Conservation (phyloP, 2,888 invertebrate genomes). For the Ophonus ardosiacus region DNA sequence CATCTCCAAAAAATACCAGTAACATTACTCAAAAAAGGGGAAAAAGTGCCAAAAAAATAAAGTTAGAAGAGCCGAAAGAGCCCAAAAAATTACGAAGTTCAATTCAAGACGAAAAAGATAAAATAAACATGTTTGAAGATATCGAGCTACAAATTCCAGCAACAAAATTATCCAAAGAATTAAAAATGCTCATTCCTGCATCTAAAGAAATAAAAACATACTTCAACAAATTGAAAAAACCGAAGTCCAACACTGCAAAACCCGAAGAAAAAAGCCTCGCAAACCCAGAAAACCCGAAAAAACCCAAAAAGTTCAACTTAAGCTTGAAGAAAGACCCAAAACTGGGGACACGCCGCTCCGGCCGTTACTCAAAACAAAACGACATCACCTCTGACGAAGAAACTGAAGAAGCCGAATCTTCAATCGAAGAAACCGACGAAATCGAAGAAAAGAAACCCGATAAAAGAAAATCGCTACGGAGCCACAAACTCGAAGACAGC, state of each 20-base stretch:
- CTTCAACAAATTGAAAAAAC: neutral
- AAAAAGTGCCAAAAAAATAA: neutral
- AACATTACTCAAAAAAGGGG: too few relatives aligned
- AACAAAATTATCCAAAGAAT: neutral
- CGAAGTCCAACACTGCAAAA: neutral
- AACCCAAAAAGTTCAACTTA: neutral
- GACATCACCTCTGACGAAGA: neutral
- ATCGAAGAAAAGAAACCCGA: neutral
- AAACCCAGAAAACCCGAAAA: neutral
- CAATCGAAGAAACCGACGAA: neutral
- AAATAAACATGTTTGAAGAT: neutral
- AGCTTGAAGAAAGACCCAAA: conserved; percentile 5
- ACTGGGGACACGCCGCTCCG: neutral
- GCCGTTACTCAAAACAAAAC: neutral
- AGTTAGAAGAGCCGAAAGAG: neutral
- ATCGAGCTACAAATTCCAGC: neutral
- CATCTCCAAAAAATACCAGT: neutral
- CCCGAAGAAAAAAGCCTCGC: neutral
- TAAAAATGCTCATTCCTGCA: too few relatives aligned
- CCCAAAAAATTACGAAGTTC: neutral
- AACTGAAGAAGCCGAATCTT: neutral
- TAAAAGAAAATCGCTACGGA: neutral
- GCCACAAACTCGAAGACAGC: neutral
- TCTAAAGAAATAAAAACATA: neutral
- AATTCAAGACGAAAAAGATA: neutral